Evolutionary conservation across 2,797 vertebrate genomes (phyloP), one percentile per base, ranked within the genome.

Genomic region (Microctenopoma steveboyesi): DNA sequence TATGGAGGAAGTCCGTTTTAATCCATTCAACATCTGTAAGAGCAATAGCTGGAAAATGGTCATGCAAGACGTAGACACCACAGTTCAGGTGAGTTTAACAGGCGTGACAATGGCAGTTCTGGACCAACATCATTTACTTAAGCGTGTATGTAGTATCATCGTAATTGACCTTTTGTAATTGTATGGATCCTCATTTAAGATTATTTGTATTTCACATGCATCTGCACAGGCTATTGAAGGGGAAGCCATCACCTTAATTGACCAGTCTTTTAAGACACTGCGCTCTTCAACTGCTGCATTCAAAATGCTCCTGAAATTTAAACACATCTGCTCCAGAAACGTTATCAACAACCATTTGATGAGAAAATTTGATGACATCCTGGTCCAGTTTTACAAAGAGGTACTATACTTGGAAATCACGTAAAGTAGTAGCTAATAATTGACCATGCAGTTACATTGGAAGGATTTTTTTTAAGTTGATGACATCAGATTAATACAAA

Each of bases 311-410:
- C 76, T 95, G 45, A 97, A 96, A 64, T 97, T 97, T 77, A 96
- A 95, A 84, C 91, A 94, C 62, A 95, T 96, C 57, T 92, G 87
- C 60, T 95, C 90, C 22, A 94, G 94, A 83, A 93, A 98, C 59
- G 83, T 91, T 14, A 85, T 99, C 81, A 95, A 93, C 47, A 94
- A 92, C 18, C 95, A 98, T 77, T 84, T 99, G 92, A 97, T 95
- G 95, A 94, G 86, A 89, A 98, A 97, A 64, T 96, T 97, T 66
- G 91, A 90, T 9, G 95, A 96, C 52, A 91, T 98, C 72, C 86
- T 99, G 72, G 82, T 82, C n/a, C 96, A 97, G 70, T 98, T 95
- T 66, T 93, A 89, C 76, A 97, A 96, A 95, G 98, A 99, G 97
- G 98, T 99, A 79, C 43, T 45, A 94, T 95, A 42, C 25, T 72